Evolutionary conservation across 2,888 invertebrate genomes (phyloP), one percentile per base, ranked within the genome.

Genomic region (Watsonalla binaria): DNA sequence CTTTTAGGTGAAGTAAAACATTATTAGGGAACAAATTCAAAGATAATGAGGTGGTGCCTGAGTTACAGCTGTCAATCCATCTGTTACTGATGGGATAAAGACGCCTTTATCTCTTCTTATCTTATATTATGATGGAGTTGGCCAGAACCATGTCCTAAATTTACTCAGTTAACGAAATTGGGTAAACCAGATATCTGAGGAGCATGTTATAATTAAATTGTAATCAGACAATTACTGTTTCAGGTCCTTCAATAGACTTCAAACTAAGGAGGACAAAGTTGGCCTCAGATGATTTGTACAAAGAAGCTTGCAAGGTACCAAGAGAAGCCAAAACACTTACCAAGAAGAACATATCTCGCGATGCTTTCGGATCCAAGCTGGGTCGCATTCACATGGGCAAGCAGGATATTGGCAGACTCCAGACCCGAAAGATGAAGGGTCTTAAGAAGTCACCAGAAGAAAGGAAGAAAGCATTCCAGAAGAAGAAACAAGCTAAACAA

Each of bases 361-460:
- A 99, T 90, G 93, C 92, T 5, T 94, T 99, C 74, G 99, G 99
- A 53, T 95, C 95, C 7, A 96, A 95, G 69, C 92, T 96, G 73
- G 99, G 98, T 46, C 94, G 98, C 52, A 94, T 99, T 55, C 99
- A 99, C 84, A 93, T 99, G 91, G 96, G 96, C 63, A 94, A 94
- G 69, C 99, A 99, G 76, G 94, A 97, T 70, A 92, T 98, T 39
- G 92, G 93, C 52, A 94, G 93, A 63, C 86, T 99, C 60, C 98
- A 98, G 80, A 97, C 97, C 5, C 93, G 97, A 58, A 97, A 97
- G 82, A 95, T 97, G 93, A 97, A 97, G 84, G 98, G 96, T 45
- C 86, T 98, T 51, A 95, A 94, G 70, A 96, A 96, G 80, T 93
- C 94, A 0, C 82, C 93, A 0, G 92, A 93, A 56, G 96, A 96